Evolutionary conservation across 2,113 vertebrate genomes (phyloP).

Genomic region (Nasalis larvatus): DNA sequence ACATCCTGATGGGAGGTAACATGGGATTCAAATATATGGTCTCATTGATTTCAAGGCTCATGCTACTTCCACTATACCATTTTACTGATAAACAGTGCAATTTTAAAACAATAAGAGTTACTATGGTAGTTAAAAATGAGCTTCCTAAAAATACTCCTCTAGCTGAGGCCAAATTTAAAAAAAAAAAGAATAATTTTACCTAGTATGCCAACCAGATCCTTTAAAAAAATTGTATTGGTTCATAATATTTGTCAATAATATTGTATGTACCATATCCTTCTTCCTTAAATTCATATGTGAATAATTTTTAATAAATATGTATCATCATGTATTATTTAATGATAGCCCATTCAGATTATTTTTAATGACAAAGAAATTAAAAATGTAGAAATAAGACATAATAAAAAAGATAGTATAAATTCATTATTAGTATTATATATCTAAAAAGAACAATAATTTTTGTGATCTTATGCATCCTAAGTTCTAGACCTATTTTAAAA

Average conservation of each 20-base stretch:
- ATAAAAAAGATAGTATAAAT: not conserved
- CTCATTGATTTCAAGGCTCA: not conserved
- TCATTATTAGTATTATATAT: not conserved
- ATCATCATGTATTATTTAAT: not conserved
- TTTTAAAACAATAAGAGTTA: not conserved
- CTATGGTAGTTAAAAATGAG: not conserved
- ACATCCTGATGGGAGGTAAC: not conserved
- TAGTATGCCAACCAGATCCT: accelerated
- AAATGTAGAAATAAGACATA: not conserved
- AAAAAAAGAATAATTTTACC: not conserved
- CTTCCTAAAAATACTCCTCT: not conserved
- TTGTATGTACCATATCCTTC: not conserved
- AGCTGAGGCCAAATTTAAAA: not conserved
- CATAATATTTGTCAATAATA: not conserved
- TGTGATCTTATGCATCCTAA: not conserved
- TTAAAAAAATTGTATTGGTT: not conserved
- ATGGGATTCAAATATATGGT: not conserved
- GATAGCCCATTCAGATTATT: not conserved
- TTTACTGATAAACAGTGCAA: not conserved
- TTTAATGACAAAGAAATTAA: not conserved
- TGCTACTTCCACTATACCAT: not conserved
- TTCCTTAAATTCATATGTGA: not conserved
- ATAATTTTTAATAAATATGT: not conserved
- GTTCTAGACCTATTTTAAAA: not conserved
- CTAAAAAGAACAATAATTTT: not conserved